Percentiles rank a stretch among this genome's conserved stretches.
Evolutionary conservation across 2,113 vertebrate species (phyloP).

Genomic region (Mesocricetus auratus): DNA sequence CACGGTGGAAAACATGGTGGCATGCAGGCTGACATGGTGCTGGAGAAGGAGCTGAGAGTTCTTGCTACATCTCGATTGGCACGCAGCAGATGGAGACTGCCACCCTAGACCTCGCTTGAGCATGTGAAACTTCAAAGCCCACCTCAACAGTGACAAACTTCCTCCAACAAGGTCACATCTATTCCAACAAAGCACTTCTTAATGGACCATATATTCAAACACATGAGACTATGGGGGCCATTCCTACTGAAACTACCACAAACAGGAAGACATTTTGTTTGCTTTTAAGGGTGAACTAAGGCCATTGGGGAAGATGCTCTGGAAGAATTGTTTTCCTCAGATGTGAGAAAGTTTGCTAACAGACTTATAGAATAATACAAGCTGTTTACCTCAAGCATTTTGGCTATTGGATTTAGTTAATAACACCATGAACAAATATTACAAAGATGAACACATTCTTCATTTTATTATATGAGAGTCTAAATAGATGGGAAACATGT

Average conservation of each 20-base stretch:
- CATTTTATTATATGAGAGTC: background rate
- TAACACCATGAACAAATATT: background rate
- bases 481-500: background rate
- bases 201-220: background rate
- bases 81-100: background rate
- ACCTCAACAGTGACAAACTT: background rate
- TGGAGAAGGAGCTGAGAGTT: background rate
- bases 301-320: background rate
- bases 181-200: background rate
- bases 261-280: background rate
- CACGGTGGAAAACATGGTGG: background rate
- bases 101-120: background rate
- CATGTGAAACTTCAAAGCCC: background rate
- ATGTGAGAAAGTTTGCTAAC: background rate
- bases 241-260: background rate
- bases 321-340: conserved; percentile 1
- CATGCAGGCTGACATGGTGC: background rate
- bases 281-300: background rate
- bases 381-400: background rate
- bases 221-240: background rate
- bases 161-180: background rate
- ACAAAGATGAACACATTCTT: conserved; percentile 4
- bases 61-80: background rate
- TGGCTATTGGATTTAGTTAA: conserved; percentile 37
- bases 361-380: background rate